phyloP scores from a whole-genome alignment of 2,113 vertebrate species.

The Mola mola region DNA sequence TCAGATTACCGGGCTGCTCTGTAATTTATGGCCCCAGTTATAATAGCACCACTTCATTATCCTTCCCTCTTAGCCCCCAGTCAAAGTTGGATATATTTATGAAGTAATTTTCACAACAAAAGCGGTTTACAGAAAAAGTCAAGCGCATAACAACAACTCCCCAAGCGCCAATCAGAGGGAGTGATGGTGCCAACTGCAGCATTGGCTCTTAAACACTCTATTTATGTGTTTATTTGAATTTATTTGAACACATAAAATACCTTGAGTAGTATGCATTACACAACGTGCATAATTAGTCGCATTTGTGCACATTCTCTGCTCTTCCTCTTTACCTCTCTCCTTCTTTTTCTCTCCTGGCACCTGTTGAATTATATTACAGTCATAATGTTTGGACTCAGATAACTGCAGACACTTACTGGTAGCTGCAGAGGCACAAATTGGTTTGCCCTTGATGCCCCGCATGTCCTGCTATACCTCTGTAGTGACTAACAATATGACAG shows the following conservation, averaged over 20 bases:
- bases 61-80: too few relatives aligned
- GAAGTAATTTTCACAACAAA: slow-evolving; percentile 44
- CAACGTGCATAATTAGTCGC: too few relatives aligned
- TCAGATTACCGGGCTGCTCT: slow-evolving; percentile 13
- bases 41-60: slow-evolving; percentile 49
- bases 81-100: slow-evolving; percentile 43
- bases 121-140: slow-evolving; percentile 4
- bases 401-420: slow-evolving; percentile 16
- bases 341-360: slow-evolving; percentile 21
- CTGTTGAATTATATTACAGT: slow-evolving; percentile 14
- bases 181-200: background rate
- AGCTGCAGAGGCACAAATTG: slow-evolving; percentile 39
- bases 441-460: slow-evolving; percentile 15
- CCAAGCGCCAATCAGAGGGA: background rate
- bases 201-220: slow-evolving; percentile 1
- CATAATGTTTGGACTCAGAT: slow-evolving; percentile 31
- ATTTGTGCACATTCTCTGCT: background rate
- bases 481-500: slow-evolving; percentile 15
- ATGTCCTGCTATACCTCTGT: background rate
- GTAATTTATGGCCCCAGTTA: slow-evolving; percentile 51
- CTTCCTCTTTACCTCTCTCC: too few relatives aligned
- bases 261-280: too few relatives aligned
- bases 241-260: too few relatives aligned
- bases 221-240: too few relatives aligned
- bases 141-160: slow-evolving; percentile 6